Conservation (phyloP, 2,113 vertebrate species). For the rabbit (Oryctolagus cuniculus) region mOryCun1.1 NC_091439.1:22284501-22285000, state of each 20-base stretch:
- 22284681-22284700: not conserved
- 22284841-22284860: fast-evolving
- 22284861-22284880: not conserved
- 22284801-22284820: not conserved
- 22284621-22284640: not conserved
- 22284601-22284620: not conserved
- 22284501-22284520: not conserved
- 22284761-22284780: too few relatives aligned
- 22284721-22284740: not conserved
- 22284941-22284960: constrained; percentile 1
- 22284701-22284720: not conserved
- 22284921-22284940: not conserved
- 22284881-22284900: not conserved
- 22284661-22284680: not conserved
- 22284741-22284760: not conserved
- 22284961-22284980: not conserved
- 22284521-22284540: not conserved
- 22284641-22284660: not conserved
- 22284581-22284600: not conserved
- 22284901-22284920: not conserved
- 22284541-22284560: not conserved
- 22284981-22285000: not conserved
- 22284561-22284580: not conserved
- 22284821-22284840: not conserved
- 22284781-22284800: not conserved